Evolutionary conservation across 2,113 vertebrate genomes (phyloP), one percentile per base, ranked within the genome.

Genomic region (Sclerurus mexicanus): DNA sequence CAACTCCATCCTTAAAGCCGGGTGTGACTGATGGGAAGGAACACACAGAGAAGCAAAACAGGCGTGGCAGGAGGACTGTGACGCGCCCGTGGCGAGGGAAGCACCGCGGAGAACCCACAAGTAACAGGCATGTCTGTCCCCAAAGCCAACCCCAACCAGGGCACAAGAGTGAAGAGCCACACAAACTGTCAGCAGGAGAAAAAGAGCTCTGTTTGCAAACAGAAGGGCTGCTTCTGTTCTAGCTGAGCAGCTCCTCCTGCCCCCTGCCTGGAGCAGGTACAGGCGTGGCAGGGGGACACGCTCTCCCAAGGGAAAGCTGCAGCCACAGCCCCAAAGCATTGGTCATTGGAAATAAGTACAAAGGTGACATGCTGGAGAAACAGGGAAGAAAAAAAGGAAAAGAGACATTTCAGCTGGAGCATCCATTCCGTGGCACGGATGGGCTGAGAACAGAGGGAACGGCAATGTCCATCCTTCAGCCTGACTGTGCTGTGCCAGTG

Each of bases 21-120:
- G 5, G 8, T 16, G 37, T 4, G 40, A 27, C 0, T 27, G n/a
- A 37, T 0, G 44, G 17, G 35, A 85, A 69, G 6, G 24, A n/a
- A 69, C 5, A 50, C 23, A 39, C 1, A 20, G 0, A 90, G 46
- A 72, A 30, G 47, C 15, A 50, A 20, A 52, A 12, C 12, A 39
- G 22, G 37, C 7, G 4, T 0, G 6, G 31, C 14, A 37, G 59
- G 28, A 79, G 35, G 33, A 76, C 40, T 12, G 19, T 12, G 7
- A 73, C 74, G 39, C 1, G 2, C 22, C 12, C 52, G 33, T 18
- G 66, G 25, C 17, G n/a, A 44, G 33, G 49, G 28, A 91, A 80
- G 62, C 10, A 20, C 6, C 53, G 50, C 2, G 7, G 85, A 42
- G 35, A 78, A 24, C 11, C 44, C 37, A 8, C 0, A 18, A 66